Evolutionary conservation across 92 coral and sea anemone genomes (phyloP), one percentile per base, ranked within the genome.

Genomic region (Porites lobata): DNA sequence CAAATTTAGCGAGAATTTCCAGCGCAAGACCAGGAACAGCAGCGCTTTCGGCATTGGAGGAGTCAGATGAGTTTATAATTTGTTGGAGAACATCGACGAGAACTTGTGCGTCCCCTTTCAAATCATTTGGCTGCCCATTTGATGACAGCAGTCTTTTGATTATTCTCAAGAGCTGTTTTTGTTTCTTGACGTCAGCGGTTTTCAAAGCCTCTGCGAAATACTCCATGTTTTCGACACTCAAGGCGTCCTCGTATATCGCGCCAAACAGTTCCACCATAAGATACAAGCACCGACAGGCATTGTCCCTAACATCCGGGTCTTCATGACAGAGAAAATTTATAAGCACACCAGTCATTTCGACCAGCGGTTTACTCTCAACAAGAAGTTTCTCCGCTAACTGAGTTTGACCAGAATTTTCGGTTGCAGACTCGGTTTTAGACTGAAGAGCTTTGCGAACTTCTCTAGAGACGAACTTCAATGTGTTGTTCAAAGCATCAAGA

Each of bases 371-470:
- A 53, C 98, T 96, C 77, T 95, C 93, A 38, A 95, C 84, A 17
- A 98, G 92, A 56, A 98, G 91, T 64, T 74, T 84, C 92, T 98
- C 99, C 6, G 99, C 99, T 62, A 86, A 85, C 38, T 90, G 94
- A 32, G 94, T 91, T 50, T 93, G 80, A 78, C 83, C 81, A 17
- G 85, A 92, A 43, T 85, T 86, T 50, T 86, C 88, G 0, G 92
- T 68, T 2, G 76, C 78, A 1, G 93, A 96, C 71, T 92, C 93
- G 10, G 87, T 87, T 81, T 94, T 98, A 9, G 96, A 95, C 50
- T 92, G 99, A 26, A 98, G 85, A n/a, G 98, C 99, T 72, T 90
- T 94, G 70, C 99, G 99, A 62, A 98, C 99, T 76, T 94, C 99
- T 76, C 94, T 95, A 4, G 99, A 95, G 29, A 96, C 94, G 88